A percentile compares a stretch with the other conserved stretches of the same genome.
Evolutionary conservation across 2,888 invertebrate species (phyloP).

Genomic region (Prosopocoilus inquinatus): DNA sequence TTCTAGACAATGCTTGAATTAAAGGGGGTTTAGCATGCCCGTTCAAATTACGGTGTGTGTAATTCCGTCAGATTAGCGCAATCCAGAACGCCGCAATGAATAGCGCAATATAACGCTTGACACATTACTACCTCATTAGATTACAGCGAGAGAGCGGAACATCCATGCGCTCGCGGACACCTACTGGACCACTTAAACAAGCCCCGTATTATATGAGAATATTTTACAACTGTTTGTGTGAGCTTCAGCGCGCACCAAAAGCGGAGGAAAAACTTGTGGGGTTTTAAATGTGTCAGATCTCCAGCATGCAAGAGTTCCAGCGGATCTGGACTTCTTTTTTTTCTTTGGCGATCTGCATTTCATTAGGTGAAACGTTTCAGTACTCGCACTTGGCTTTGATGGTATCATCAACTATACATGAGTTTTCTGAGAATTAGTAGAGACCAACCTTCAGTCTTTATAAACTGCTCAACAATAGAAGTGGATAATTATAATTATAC

Average conservation of each 20-base stretch:
- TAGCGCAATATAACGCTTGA: constrained; percentile 48
- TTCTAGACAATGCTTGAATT: constrained; percentile 48
- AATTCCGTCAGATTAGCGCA: constrained; percentile 52
- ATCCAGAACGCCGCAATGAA: constrained; percentile 48
- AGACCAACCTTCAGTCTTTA: neutral
- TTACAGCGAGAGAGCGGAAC: constrained; percentile 11
- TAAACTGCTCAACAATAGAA: too few relatives aligned
- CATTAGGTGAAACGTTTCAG: constrained; percentile 27
- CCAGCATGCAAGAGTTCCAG: constrained; percentile 16
- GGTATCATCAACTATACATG: constrained; percentile 21
- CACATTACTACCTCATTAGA: constrained; percentile 52
- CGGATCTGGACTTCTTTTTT: constrained; percentile 21
- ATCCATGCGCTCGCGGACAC: neutral
- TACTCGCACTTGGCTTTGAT: constrained; percentile 23
- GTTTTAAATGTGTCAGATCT: neutral
- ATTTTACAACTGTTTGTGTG: constrained; percentile 1
- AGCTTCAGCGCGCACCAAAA: constrained; percentile 2
- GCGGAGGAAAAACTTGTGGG: neutral
- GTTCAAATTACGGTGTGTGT: constrained; percentile 48
- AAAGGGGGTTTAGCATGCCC: constrained; percentile 43
- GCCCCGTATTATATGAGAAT: neutral
- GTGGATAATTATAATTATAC: too few relatives aligned
- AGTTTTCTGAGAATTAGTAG: constrained; percentile 15
- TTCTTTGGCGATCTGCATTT: constrained; percentile 26
- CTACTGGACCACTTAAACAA: constrained; percentile 2